Conservation (phyloP, 2,888 invertebrate genomes). For the Tetropium fuscum region DNA sequence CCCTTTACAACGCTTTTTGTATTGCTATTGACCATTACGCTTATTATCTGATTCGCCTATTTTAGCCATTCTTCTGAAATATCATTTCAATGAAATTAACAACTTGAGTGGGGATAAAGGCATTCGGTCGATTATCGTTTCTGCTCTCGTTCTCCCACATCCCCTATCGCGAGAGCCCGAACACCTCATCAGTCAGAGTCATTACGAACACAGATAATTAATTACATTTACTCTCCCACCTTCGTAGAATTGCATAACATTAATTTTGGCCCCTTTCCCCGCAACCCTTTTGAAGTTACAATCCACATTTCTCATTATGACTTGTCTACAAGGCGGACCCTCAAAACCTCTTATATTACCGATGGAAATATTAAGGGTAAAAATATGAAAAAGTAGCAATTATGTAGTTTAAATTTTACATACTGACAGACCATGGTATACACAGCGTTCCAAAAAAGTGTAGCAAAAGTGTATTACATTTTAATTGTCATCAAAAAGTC, state of each 20-base stretch:
- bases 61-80: constrained; percentile 5
- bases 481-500: too few species aligned
- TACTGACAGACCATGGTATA: too few species aligned
- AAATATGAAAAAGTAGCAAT: too few species aligned
- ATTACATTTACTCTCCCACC: constrained; percentile 74
- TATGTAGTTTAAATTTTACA: too few species aligned
- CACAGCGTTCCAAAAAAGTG: too few species aligned
- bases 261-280: constrained; percentile 61
- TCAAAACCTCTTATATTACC: neutral
- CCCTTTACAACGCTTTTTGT: too few species aligned
- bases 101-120: constrained; percentile 27
- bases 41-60: neutral
- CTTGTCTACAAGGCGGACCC: constrained; percentile 27
- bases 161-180: constrained; percentile 58
- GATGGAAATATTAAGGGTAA: too few species aligned
- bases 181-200: constrained; percentile 75
- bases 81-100: constrained; percentile 14
- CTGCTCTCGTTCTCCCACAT: constrained; percentile 51
- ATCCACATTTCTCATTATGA: constrained; percentile 66
- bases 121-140: constrained; percentile 59
- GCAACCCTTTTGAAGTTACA: constrained; percentile 53
- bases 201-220: constrained; percentile 73
- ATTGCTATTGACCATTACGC: neutral
- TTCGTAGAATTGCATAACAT: constrained; percentile 69
- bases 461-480: too few species aligned